phyloP scores from a whole-genome alignment of 2,113 vertebrate genomes.

The Centropristis striata region DNA sequence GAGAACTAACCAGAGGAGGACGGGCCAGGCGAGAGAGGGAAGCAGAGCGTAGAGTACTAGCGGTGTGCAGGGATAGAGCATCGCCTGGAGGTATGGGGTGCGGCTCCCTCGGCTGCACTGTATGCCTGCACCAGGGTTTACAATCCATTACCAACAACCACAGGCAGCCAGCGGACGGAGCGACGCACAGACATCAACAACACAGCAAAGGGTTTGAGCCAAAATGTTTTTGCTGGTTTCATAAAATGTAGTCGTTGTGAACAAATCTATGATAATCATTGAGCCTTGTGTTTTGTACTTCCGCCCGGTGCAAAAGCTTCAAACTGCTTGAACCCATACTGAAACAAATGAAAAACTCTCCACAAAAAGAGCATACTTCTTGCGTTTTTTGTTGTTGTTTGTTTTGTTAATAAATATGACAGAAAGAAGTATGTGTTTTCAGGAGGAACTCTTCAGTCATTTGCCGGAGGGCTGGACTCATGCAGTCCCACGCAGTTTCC shows the following conservation, averaged over 20 bases:
- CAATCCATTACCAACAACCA: constrained; percentile 70
- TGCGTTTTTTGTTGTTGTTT: neutral
- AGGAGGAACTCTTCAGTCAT: constrained; percentile 8
- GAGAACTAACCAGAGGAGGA: constrained; percentile 61
- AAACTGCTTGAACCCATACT: constrained; percentile 8
- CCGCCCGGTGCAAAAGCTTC: neutral
- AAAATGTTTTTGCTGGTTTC: constrained; percentile 26
- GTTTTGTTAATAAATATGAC: constrained; percentile 11
- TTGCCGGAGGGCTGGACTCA: constrained; percentile 8
- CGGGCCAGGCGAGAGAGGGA: constrained; percentile 55
- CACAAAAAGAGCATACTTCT: constrained; percentile 13
- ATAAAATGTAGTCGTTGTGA: constrained; percentile 14
- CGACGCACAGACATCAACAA: constrained; percentile 44
- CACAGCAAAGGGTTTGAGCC: constrained; percentile 31
- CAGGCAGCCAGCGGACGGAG: constrained; percentile 62
- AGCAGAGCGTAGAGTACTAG: constrained; percentile 67
- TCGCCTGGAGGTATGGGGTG: constrained; percentile 75
- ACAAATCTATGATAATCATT: neutral
- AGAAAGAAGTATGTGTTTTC: constrained; percentile 23
- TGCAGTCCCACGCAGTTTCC: neutral
- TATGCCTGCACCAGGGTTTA: constrained; percentile 65
- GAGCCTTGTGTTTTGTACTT: constrained; percentile 20
- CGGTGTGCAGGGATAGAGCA: constrained; percentile 67
- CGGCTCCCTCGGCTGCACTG: constrained; percentile 57
- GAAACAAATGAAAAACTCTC: constrained; percentile 9